Base-by-base conservation (phyloP, 2,113 vertebrate genomes). In the Podarcis raffonei region DNA sequence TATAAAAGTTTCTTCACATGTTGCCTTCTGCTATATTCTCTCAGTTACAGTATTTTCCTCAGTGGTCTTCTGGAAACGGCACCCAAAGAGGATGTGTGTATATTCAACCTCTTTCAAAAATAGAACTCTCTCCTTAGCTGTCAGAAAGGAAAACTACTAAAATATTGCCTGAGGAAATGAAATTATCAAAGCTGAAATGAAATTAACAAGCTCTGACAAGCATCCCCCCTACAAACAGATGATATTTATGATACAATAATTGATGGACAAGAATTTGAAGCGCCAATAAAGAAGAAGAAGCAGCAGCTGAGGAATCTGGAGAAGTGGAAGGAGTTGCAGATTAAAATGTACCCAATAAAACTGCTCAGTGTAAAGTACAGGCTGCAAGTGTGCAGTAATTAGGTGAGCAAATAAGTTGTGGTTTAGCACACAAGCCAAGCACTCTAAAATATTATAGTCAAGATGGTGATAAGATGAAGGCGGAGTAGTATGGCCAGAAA, bases 21-120 rank as follows among this genome's bases (percentile, higher is more conserved):
- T 16, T 59, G n/a, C 0, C 9, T 3, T 42, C 20, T 0, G 3
- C 32, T 8, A 0, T 1, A 0, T 20, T 16, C 13, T 30, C 7
- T 59, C 81, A 65, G 0, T 62, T 30, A 0, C 71, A 83, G 62
- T 0, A 18, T 66, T 66, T 16, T 16, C 48, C 48, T 53, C 6
- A 68, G 4, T 69, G 8, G 16, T 7, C 37, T 68, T n/a, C 30
- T 65, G 23, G 13, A 87, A 81, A 65, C 35, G 15, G 30, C 30
- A 59, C 53, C 22, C 35, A 53, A 65, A 83, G 53, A 80, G 68
- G 66, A 62, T 25, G 66, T 65, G 57, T 9, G 83, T 72, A 5
- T 66, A 22, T 20, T 65, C 20, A 32, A 12, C 35, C 6, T 42
- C 53, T 77, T n/a, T 76, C 76, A 66, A 87, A 48, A 48, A 68